phyloP scores from a whole-genome alignment of 1,140 invertebrate species.

The Conus ventricosus region DNA sequence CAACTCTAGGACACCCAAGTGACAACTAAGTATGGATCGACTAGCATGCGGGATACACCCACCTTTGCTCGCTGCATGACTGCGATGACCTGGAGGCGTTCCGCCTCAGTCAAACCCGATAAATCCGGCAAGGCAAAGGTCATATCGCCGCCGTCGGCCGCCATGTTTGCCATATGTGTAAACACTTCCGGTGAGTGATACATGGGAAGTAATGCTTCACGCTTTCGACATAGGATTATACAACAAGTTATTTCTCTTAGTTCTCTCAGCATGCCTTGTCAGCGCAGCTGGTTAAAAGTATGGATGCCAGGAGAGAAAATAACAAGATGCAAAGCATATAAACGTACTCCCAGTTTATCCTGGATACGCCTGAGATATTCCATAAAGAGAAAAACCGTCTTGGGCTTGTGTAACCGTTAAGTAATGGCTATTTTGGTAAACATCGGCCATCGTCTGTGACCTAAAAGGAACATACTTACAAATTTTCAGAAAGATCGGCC shows the following conservation, averaged over 20 bases:
- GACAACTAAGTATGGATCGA: background rate
- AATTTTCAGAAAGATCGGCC: too few relatives aligned
- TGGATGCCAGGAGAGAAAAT: too few relatives aligned
- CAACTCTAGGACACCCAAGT: background rate
- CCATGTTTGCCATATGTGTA: conserved; percentile 40
- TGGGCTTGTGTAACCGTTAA: too few relatives aligned
- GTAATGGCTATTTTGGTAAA: too few relatives aligned
- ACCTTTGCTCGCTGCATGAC: conserved; percentile 70
- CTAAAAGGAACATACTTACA: too few relatives aligned
- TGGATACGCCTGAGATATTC: too few relatives aligned
- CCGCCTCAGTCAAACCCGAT: conserved; percentile 64
- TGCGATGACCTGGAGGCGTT: conserved; percentile 65
- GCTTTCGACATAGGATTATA: background rate
- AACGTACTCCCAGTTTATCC: too few relatives aligned
- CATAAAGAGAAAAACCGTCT: too few relatives aligned
- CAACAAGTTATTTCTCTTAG: background rate
- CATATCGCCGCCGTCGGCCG: conserved; percentile 46
- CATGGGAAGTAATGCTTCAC: background rate
- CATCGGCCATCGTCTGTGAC: too few relatives aligned
- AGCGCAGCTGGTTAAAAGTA: background rate
- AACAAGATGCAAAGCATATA: too few relatives aligned
- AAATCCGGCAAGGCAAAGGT: conserved; percentile 66
- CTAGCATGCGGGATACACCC: conserved; percentile 13
- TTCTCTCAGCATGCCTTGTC: background rate
- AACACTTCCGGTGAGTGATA: background rate